Base-by-base conservation (phyloP, 2,888 invertebrate genomes). In the Leptopilina syphax region DNA sequence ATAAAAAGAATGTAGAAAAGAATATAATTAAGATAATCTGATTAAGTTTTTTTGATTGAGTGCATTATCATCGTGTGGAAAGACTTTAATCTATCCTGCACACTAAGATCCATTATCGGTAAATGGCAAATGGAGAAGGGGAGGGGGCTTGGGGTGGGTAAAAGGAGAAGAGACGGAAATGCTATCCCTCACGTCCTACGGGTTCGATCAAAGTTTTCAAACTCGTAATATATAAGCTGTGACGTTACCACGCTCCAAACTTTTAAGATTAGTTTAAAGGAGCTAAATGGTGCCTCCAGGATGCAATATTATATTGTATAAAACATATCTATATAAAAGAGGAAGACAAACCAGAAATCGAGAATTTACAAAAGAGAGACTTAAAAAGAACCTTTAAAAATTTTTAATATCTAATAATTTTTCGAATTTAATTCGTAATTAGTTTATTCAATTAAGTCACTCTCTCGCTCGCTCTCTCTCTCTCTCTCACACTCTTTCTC, bases 161-260 rank as follows among this genome's bases (percentile, higher is more conserved):
- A 34, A 27, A 79, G 27, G 18, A 50, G 57, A 41, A 44, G 70
- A 18, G 41, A 44, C 41, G 41, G 65, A 65, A 24, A 77, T 34
- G 77, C 81, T 79, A 81, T 80, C 83, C 82, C 78, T 84, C 82
- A 83, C 79, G 80, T 80, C 79, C 78, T 79, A 80, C 77, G 78
- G 76, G 77, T 82, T 85, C 82, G 83, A 83, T 85, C 83, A 83
- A 85, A 85, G 80, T 85, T 85, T 34, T 81, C 67, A 76, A 81
- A 79, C 78, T 73, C 68, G 68, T 65, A 57, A 76, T 80, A 76
- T 80, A 82, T 77, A 79, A 80, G 81, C 77, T 77, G 73, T 63
- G 57, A 79, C 66, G 47, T 57, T 50, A 27, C 77, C 24, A 82
- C 83, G 81, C 83, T 83, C 80, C 80, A 79, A 80, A 83, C 80